phyloP scores from a whole-genome alignment of 2,888 invertebrate genomes.

The Chymomyza amoena region DNA sequence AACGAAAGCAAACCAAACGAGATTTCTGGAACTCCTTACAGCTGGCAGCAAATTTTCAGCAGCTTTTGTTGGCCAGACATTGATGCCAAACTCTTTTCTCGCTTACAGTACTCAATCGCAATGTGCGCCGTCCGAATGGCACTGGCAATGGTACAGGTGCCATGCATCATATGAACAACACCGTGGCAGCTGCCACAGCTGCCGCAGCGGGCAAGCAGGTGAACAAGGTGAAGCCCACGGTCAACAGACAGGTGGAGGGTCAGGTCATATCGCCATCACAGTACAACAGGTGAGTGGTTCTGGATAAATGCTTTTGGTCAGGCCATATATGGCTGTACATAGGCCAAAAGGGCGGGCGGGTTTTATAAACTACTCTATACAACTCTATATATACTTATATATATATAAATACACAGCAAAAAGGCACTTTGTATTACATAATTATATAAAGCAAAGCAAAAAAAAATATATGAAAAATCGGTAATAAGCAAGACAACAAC shows the following conservation, averaged over 20 bases:
- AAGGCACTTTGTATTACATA: conserved; percentile 54
- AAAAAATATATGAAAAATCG: conserved; percentile 40
- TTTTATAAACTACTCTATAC: not conserved
- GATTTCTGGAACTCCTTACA: not conserved
- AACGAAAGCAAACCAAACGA: not conserved
- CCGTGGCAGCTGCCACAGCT: conserved; percentile 79
- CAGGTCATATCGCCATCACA: conserved; percentile 85
- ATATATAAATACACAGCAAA: conserved; percentile 39
- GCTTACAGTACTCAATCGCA: conserved; percentile 86
- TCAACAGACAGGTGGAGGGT: conserved; percentile 87
- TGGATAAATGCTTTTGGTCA: not conserved
- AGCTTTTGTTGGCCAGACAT: not conserved
- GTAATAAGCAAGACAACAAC: conserved; percentile 39
- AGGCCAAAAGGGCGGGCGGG: not conserved
- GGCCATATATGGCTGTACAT: not conserved
- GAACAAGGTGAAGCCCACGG: conserved; percentile 93
- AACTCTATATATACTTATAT: not conserved
- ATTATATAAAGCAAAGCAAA: conserved; percentile 34
- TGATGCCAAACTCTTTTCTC: conserved; percentile 1
- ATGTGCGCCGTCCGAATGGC: conserved; percentile 82
- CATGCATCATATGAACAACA: conserved; percentile 82
- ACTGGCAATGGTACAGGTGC: conserved; percentile 71
- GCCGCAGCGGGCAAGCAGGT: conserved; percentile 83
- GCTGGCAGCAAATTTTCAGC: not conserved
- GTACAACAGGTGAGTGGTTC: conserved; percentile 81